Percentiles rank a stretch among this genome's conserved stretches.
Evolutionary conservation across 2,113 vertebrate genomes (phyloP).

Genomic region (Tupaia chinensis): DNA sequence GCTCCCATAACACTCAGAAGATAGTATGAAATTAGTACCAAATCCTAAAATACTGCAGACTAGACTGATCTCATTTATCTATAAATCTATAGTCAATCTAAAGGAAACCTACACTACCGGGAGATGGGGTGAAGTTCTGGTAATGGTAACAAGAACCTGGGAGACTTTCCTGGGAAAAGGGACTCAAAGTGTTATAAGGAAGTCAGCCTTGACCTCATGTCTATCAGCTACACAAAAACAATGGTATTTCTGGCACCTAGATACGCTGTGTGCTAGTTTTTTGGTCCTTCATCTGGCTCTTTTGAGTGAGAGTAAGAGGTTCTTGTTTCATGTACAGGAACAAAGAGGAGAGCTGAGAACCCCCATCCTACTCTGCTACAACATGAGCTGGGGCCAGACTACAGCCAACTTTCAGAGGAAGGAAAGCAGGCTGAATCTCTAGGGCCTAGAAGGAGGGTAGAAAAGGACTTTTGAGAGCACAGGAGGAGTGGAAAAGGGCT

Average conservation of each 20-base stretch:
- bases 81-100: not conserved
- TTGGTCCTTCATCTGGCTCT: conserved; percentile 11
- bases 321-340: not conserved
- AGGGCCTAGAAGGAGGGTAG: not conserved
- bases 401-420: not conserved
- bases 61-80: conserved; percentile 10
- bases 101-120: not conserved
- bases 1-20: not conserved
- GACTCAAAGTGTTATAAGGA: not conserved
- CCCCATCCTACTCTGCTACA: not conserved
- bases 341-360: not conserved
- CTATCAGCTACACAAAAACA: not conserved
- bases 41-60: not conserved
- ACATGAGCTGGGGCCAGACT: not conserved
- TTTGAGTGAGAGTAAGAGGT: not conserved
- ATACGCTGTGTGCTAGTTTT: not conserved
- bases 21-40: not conserved
- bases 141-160: not conserved
- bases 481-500: not conserved
- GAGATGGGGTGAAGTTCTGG: not conserved
- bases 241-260: not conserved
- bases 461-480: not conserved
- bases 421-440: conserved; percentile 15
- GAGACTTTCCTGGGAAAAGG: not conserved
- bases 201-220: not conserved